Conservation (phyloP, 1,140 invertebrate genomes). For the Ips nitidus region DNA sequence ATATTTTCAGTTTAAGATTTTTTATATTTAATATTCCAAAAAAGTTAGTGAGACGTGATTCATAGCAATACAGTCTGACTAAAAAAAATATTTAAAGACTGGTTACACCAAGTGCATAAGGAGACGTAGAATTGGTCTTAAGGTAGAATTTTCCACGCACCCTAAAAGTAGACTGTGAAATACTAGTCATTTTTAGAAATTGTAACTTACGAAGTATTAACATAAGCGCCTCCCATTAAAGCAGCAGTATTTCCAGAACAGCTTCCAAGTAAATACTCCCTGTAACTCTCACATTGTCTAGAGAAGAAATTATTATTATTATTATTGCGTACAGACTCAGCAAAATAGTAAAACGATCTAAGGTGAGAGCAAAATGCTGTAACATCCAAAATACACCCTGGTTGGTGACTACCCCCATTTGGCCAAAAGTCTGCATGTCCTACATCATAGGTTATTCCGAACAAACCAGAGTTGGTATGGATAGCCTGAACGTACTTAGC, state of each 20-base stretch:
- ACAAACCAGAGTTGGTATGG: conserved; percentile 67
- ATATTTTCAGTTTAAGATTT: no score
- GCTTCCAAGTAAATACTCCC: neutral
- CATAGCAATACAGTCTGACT: no score
- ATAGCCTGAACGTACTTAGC: conserved; percentile 59
- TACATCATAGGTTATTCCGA: conserved; percentile 62
- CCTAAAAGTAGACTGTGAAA: conserved; percentile 7
- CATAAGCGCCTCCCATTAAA: conserved; percentile 46
- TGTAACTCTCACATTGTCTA: conserved; percentile 34
- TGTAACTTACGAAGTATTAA: conserved; percentile 46
- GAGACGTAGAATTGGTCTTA: conserved; percentile 9
- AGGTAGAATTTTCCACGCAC: conserved; percentile 19
- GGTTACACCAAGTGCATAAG: conserved; percentile 1
- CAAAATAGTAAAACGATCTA: conserved; percentile 71
- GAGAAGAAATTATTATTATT: conserved; percentile 2
- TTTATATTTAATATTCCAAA: no score
- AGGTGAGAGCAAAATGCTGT: conserved; percentile 73
- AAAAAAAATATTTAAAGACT: conserved; percentile 2
- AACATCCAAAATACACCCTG: conserved; percentile 61
- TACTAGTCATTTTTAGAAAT: neutral
- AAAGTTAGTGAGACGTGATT: no score
- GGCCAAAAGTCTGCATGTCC: conserved; percentile 82
- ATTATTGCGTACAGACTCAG: conserved; percentile 63
- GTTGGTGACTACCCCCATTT: conserved; percentile 73
- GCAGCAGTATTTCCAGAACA: neutral